Evolutionary conservation across 2,797 vertebrate genomes (phyloP).

Genomic region (Anniella stebbinsi): DNA sequence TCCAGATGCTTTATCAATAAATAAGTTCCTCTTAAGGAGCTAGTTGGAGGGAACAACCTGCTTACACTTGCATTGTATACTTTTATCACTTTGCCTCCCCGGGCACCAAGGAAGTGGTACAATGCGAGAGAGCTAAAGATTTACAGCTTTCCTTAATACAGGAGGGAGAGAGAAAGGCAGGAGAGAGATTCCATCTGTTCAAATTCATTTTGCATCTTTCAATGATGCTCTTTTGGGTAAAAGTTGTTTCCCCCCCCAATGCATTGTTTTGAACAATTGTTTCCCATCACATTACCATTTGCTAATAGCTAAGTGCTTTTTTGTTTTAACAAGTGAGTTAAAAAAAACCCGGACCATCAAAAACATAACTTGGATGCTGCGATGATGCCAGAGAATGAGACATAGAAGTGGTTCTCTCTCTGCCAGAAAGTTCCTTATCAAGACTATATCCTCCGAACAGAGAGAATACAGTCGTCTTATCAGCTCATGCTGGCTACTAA

Average conservation of each 20-base stretch:
- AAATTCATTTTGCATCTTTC: conserved; percentile 46
- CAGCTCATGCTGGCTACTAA: too few relatives aligned
- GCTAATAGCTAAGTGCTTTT: background rate
- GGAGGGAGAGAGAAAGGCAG: conserved; percentile 30
- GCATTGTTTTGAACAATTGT: background rate
- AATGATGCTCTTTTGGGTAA: background rate
- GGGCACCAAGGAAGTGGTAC: conserved; percentile 21
- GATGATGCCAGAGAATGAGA: background rate
- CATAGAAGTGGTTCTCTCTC: background rate
- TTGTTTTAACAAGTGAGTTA: background rate
- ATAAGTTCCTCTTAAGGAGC: conserved; percentile 47
- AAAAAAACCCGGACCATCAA: background rate
- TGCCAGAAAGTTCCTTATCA: too few relatives aligned
- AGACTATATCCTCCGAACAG: too few relatives aligned
- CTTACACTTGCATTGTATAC: conserved; percentile 39
- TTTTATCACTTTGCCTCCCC: conserved; percentile 52
- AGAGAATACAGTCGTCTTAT: too few relatives aligned
- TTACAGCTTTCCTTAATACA: conserved; percentile 52
- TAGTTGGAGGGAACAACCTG: conserved; percentile 30
- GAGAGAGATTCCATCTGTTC: conserved; percentile 30
- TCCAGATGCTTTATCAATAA: conserved; percentile 53
- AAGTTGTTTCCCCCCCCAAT: background rate
- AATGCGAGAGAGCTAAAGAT: conserved; percentile 21
- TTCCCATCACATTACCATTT: conserved; percentile 8
- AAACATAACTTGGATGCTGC: background rate